Conservation (phyloP, 2,797 vertebrate species). For the Tapera naevia region DNA sequence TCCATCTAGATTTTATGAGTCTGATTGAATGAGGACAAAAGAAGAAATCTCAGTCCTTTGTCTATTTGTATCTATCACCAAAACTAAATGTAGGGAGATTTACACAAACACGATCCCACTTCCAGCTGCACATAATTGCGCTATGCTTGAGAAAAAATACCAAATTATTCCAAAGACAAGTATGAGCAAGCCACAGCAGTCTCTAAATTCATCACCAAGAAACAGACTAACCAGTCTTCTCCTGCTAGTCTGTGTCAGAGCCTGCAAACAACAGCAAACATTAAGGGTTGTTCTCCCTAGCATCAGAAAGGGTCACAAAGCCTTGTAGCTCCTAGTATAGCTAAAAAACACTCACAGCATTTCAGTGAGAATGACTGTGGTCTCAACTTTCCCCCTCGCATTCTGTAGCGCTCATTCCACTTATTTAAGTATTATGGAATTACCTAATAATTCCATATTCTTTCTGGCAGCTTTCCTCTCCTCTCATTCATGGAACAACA, state of each 20-base stretch:
- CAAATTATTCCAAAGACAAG: not conserved
- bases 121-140: not conserved
- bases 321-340: not conserved
- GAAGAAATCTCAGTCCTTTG: not conserved
- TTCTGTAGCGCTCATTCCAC: not conserved
- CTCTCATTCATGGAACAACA: not conserved
- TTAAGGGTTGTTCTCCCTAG: not conserved
- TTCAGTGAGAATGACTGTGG: not conserved
- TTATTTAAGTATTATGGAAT: not conserved
- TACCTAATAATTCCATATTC: not conserved
- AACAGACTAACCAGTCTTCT: not conserved
- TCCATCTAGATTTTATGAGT: not conserved
- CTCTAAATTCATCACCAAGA: not conserved
- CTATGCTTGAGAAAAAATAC: not conserved
- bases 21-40: not conserved
- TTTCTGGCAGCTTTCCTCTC: not conserved
- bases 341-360: not conserved
- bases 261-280: not conserved
- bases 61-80: not conserved
- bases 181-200: fast-evolving
- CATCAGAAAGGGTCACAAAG: not conserved
- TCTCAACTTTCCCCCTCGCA: not conserved
- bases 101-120: not conserved
- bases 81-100: not conserved
- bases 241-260: not conserved